These are phyloP conservation scores for Helostoma temminkii DNA, from an alignment of 2,797 vertebrate genomes.

Conservation along the genomic window DNA sequence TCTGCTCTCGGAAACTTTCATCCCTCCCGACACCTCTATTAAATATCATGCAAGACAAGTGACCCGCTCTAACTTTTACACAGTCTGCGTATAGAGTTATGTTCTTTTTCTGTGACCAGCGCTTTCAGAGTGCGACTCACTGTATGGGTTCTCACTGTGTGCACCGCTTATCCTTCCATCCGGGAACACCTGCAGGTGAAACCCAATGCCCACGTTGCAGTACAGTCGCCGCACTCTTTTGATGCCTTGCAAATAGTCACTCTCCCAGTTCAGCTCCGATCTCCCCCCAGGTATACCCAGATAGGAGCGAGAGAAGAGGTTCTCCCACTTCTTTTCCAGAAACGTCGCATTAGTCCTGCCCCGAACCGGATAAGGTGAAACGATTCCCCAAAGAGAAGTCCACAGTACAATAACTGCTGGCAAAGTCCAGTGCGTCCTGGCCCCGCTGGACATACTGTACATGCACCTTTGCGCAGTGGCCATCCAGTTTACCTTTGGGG, in stretches of 20 bases:
- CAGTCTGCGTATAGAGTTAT: slow-evolving; percentile 51
- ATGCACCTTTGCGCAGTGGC: slow-evolving; percentile 90
- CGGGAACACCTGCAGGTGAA: slow-evolving; percentile 97
- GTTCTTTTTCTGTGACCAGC: slow-evolving; percentile 28
- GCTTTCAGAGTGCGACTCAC: slow-evolving; percentile 84
- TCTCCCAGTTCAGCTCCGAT: slow-evolving; percentile 92
- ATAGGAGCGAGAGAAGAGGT: slow-evolving; percentile 91
- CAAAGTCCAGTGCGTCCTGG: slow-evolving; percentile 89
- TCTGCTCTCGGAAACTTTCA: slow-evolving; percentile 81
- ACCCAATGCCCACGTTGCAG: slow-evolving; percentile 99
- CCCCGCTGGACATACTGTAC: slow-evolving; percentile 92
- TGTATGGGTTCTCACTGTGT: slow-evolving; percentile 96
- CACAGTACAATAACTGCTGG: slow-evolving; percentile 87
- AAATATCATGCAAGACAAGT: slow-evolving; percentile 78
- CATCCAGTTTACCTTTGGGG: slow-evolving; percentile 93
- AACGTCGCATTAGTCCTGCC: slow-evolving; percentile 88
- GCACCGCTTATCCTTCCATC: slow-evolving; percentile 93
- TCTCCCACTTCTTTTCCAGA: slow-evolving; percentile 91
- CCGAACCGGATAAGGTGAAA: slow-evolving; percentile 84
- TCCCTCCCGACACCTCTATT: slow-evolving; percentile 74
- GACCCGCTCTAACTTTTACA: slow-evolving; percentile 72
- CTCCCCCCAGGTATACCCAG: slow-evolving; percentile 89
- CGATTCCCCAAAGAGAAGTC: slow-evolving; percentile 88
- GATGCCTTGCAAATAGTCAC: slow-evolving; percentile 96
- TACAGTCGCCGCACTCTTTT: slow-evolving; percentile 96